Evolutionary conservation across 2,113 vertebrate species (phyloP).

Genomic region (Tylochromis polylepis): DNA sequence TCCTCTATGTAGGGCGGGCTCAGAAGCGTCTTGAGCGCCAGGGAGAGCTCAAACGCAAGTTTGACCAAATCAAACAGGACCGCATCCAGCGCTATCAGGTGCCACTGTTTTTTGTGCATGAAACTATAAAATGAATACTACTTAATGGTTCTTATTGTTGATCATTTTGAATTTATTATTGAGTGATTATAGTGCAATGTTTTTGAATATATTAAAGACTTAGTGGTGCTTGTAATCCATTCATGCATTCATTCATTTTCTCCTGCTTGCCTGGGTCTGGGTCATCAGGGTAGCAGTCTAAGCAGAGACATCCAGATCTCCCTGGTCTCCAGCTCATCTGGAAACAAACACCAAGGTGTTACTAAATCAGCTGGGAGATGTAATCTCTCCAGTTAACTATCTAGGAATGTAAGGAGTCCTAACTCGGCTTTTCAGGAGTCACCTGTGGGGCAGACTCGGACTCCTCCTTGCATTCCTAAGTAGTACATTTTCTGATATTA

Average conservation of each 20-base stretch:
- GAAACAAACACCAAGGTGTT: neutral
- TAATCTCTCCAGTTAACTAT: neutral
- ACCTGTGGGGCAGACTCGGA: neutral
- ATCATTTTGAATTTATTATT: neutral
- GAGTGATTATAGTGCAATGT: neutral
- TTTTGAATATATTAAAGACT: neutral
- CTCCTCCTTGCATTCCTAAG: neutral
- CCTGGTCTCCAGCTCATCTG: no score
- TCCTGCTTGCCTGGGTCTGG: neutral
- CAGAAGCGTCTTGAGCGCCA: constrained; percentile 93
- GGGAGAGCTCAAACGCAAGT: constrained; percentile 87
- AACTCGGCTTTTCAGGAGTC: neutral
- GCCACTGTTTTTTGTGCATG: neutral
- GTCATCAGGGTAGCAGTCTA: neutral
- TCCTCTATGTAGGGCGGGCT: constrained; percentile 87
- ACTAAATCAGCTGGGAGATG: neutral
- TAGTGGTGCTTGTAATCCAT: neutral
- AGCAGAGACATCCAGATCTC: neutral
- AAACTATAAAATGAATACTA: neutral
- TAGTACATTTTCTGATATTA: neutral
- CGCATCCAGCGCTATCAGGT: constrained; percentile 91
- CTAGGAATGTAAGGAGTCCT: no score
- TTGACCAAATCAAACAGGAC: constrained; percentile 93
- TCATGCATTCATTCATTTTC: neutral
- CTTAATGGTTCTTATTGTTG: neutral